These are phyloP conservation scores for Camponotus floridanus DNA, from an alignment of 1,140 invertebrate species.

Conservation along the genomic window DNA sequence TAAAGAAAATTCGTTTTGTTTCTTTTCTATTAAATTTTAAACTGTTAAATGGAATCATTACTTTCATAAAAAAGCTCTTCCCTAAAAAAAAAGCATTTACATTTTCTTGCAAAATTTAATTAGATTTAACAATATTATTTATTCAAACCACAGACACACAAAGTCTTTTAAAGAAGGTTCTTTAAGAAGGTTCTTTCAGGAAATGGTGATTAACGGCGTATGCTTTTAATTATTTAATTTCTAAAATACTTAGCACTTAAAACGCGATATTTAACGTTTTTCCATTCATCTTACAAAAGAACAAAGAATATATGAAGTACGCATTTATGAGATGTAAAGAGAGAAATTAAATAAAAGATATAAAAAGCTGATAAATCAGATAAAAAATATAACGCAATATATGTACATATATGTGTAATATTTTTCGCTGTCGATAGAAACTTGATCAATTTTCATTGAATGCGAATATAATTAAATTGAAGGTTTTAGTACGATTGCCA, in stretches of 20 bases:
- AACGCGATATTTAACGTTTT: conserved; percentile 11
- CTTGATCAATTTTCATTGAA: neutral
- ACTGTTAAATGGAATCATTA: conserved; percentile 17
- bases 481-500: neutral
- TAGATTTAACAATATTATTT: conserved; percentile 49
- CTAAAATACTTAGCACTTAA: conserved; percentile 16
- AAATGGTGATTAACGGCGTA: conserved; percentile 29
- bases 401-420: neutral
- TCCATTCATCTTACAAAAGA: neutral
- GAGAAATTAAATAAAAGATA: conserved; percentile 1
- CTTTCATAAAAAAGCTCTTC: neutral
- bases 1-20: neutral
- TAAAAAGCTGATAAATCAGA: neutral
- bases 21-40: neutral
- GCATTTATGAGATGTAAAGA: too few species aligned
- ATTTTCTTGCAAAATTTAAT: conserved; percentile 39
- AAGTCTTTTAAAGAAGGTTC: conserved; percentile 17
- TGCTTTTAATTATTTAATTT: conserved; percentile 42
- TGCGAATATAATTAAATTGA: neutral
- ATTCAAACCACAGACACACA: conserved; percentile 31
- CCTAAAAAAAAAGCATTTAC: neutral
- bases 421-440: neutral
- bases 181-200: conserved; percentile 28
- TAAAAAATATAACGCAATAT: conserved; percentile 7
- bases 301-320: too few species aligned